Evolutionary conservation across 2,113 vertebrate genomes (phyloP), one percentile per base, ranked within the genome.

Genomic region (Gasterosteus aculeatus): DNA sequence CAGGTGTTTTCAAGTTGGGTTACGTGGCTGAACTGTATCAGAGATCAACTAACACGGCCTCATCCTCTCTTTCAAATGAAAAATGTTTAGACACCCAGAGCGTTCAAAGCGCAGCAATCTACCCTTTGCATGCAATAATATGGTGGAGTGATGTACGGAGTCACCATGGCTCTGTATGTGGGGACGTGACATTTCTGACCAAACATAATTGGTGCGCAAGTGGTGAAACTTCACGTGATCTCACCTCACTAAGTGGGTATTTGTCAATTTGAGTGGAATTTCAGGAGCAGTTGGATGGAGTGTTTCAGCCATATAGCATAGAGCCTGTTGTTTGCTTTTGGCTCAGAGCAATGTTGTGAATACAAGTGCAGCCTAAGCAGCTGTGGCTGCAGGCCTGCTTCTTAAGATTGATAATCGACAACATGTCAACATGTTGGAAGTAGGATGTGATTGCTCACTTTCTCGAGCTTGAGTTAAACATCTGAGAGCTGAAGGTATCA

Each of bases 1-100:
- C 46, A 79, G 64, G 18, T 35, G n/a, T 68, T 83, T 66, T 56
- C 29, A 76, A 65, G 79, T 69, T 72, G 54, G 53, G 1, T n/a
- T 73, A 73, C 80, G 29, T 72, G 64, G 44, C 53, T 39, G 59
- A 46, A 57, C 31, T 72, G 44, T 59, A 46, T 64, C 22, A 57
- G 71, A 60, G 26, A 82, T 77, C 42, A 69, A 15, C 31, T 14
- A 51, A 47, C 7, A 9, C 3, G 6, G 5, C 5, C 7, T 38
- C 39, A 1, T 1, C 76, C 15, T 10, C 6, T 15, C 19, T 7
- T 66, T 39, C 3, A 51, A 35, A 60, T 53, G 12, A n/a, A 78
- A 5, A 69, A 51, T 54, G 18, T 71, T 67, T 22, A 54, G 1
- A 5, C n/a, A 53, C 12, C 14, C 53, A 56, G 11, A 56, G 53